A percentile compares a stretch with the other conserved stretches of the same genome.
Evolutionary conservation across 2,888 invertebrate genomes (phyloP).

Genomic region (Chrysodeixis includens): DNA sequence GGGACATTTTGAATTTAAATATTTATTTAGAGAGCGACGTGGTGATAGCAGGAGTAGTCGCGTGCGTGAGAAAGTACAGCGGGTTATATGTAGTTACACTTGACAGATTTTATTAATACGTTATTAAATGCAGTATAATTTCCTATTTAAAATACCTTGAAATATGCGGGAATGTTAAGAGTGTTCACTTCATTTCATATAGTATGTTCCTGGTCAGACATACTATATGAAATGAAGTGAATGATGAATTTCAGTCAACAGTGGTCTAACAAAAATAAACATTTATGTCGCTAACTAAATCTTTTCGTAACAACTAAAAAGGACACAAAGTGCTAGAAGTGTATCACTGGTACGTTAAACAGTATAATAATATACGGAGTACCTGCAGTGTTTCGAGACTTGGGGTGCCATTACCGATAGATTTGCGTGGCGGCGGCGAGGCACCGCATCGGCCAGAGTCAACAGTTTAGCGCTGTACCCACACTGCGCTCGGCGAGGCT

Average conservation of each 20-base stretch:
- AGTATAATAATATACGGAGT: neutral
- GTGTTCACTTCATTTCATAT: too few species aligned
- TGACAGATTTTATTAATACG: too few species aligned
- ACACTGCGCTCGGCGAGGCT: constrained; percentile 19
- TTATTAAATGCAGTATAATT: too few species aligned
- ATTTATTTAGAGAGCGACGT: constrained; percentile 47
- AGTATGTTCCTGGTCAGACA: too few species aligned
- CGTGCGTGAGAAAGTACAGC: neutral
- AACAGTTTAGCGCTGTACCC: constrained; percentile 53
- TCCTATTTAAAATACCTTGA: too few species aligned
- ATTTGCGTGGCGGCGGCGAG: constrained; percentile 17
- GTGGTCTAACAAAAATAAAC: too few species aligned
- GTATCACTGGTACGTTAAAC: neutral
- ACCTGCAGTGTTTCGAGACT: neutral
- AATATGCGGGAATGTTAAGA: too few species aligned
- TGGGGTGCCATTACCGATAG: constrained; percentile 10
- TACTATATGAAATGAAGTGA: too few species aligned
- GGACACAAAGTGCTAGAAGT: neutral
- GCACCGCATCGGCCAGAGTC: constrained; percentile 29
- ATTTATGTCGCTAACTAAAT: neutral
- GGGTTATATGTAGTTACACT: too few species aligned
- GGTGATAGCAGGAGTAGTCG: constrained; percentile 11
- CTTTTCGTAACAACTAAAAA: neutral
- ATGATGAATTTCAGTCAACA: too few species aligned
- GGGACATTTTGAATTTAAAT: constrained; percentile 56